These are phyloP conservation scores for Iphiclides podalirius DNA, from an alignment of 2,888 invertebrate species.

Conservation along the genomic window DNA sequence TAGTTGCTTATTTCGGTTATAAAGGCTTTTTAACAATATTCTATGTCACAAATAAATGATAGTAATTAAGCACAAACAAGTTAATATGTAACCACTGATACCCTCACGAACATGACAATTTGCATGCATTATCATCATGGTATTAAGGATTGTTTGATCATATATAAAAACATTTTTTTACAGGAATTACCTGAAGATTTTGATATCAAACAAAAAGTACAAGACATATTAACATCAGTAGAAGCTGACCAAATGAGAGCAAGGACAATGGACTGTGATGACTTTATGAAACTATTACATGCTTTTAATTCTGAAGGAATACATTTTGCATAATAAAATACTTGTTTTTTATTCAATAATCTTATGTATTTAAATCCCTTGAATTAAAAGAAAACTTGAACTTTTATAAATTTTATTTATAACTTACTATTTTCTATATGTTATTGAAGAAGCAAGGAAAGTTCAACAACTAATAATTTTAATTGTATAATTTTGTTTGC, in stretches of 20 bases:
- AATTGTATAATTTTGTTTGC: background rate
- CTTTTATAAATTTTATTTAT: conserved; percentile 11
- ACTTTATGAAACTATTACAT: conserved; percentile 92
- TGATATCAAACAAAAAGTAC: conserved; percentile 90
- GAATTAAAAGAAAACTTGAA: background rate
- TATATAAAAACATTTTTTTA: too few species aligned
- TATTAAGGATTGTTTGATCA: too few species aligned
- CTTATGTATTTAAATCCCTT: background rate
- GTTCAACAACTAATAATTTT: conserved; percentile 18
- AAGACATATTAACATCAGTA: conserved; percentile 84
- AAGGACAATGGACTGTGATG: conserved; percentile 96
- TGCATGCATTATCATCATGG: too few species aligned
- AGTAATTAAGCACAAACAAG: too few species aligned
- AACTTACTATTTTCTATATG: conserved; percentile 23
- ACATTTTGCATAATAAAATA: conserved; percentile 86
- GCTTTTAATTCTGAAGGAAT: conserved; percentile 95
- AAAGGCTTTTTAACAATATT: too few species aligned
- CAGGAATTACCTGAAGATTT: conserved; percentile 89
- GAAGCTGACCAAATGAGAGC: conserved; percentile 90
- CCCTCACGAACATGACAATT: too few species aligned
- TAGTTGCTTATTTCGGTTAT: too few species aligned
- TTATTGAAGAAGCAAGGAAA: conserved; percentile 28
- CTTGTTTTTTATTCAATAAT: conserved; percentile 4
- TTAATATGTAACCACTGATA: too few species aligned
- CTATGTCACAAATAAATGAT: too few species aligned